Conservation (phyloP, 2,888 invertebrate genomes). For the Dicroscelio sp. region DNA sequence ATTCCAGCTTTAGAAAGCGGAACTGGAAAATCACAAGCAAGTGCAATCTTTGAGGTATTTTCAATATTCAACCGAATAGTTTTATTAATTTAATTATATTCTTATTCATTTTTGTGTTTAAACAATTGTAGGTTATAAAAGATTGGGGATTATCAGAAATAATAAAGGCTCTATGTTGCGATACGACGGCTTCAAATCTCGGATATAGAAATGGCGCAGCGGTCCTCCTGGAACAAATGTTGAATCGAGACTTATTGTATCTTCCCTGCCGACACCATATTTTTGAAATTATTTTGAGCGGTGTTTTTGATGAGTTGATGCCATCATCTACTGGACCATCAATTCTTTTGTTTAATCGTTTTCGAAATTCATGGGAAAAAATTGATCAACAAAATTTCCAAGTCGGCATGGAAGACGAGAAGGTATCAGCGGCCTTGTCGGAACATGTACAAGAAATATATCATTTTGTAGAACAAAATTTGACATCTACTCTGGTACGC, state of each 20-base stretch:
- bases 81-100: too few species aligned
- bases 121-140: slow-evolving; percentile 7
- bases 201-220: slow-evolving; percentile 25
- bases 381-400: slow-evolving; percentile 66
- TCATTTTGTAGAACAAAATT: slow-evolving; percentile 26
- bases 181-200: slow-evolving; percentile 20
- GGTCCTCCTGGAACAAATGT: neutral
- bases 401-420: slow-evolving; percentile 48
- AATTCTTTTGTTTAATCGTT: neutral
- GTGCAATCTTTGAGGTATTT: slow-evolving; percentile 70
- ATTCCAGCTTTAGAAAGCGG: slow-evolving; percentile 28
- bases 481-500: slow-evolving; percentile 69
- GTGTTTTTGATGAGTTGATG: slow-evolving; percentile 17
- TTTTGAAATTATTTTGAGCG: neutral
- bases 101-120: too few species aligned
- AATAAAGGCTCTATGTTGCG: slow-evolving; percentile 27
- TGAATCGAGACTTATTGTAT: slow-evolving; percentile 8
- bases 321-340: neutral
- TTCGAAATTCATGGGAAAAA: slow-evolving; percentile 57
- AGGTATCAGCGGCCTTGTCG: slow-evolving; percentile 18
- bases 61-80: too few species aligned
- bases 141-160: neutral
- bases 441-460: slow-evolving; percentile 47
- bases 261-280: slow-evolving; percentile 24
- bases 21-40: slow-evolving; percentile 67